Base-by-base conservation (phyloP, 2,113 vertebrate species). In the Peromyscus maniculatus region DNA sequence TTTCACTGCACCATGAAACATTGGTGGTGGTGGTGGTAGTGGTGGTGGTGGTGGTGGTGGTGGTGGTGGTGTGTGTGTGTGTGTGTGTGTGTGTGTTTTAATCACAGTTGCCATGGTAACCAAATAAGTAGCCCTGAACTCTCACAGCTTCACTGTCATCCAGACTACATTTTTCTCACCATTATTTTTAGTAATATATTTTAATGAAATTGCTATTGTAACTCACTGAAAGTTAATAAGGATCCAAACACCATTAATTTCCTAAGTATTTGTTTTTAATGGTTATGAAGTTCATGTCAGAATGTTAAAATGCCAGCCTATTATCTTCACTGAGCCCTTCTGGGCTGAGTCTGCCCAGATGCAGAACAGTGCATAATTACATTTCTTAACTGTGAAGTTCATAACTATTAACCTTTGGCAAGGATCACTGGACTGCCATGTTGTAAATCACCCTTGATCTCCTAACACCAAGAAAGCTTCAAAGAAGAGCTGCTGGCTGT, bases 51-150 rank as follows among this genome's bases (percentile, higher is more conserved):
- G 49, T 52, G 49, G 49, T 52, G 49, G 49, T 52, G 49, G 49
- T 52, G 49, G 49, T 64, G 72, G 57, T 84, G 67, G 52, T 86
- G 43, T 64, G 71, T 94, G 94, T 72, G 46, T 80, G n/a, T 75
- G 28, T 75, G 43, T 77, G 36, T 66, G 67, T 94, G 95, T 74
- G 55, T 84, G 52, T 82, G 89, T 93, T 87, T 59, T 94, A 94
- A 79, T 39, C 62, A 87, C 80, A 55, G 97, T 98, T 98, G 89
- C 97, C 95, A 98, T 98, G 95, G 98, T 86, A 89, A 98, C 96
- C 72, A 92, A 95, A 95, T 96, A 94, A 97, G 92, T 78, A 97
- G 67, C 87, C 82, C 55, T 31, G 59, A 78, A 94, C 86, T 97
- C 46, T 92, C 96, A 93, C 78, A 89, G 89, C 78, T 22, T 97